Base-by-base conservation (phyloP, 2,797 vertebrate species). In the Lates japonicus region DNA sequence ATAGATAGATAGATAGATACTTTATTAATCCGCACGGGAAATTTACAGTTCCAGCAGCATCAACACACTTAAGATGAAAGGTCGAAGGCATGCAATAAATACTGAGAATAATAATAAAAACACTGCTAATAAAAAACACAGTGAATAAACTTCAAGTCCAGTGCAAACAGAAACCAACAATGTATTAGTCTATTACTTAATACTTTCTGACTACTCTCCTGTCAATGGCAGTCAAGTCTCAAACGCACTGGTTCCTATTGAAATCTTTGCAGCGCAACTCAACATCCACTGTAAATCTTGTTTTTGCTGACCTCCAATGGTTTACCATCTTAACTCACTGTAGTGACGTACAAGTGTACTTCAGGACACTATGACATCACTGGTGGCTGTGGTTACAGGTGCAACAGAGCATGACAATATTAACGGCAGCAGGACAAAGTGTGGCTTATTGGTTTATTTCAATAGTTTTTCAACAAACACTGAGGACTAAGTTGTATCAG, bases 231-330 rank as follows among this genome's bases (percentile, higher is more conserved):
- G 20, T n/a, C 20, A 20, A 29, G 46, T 5, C 46, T 7, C 5
- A 48, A 48, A 48, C 19, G 4, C 46, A 48, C 20, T 44, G 20
- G 42, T 42, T 6, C 16, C 39, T 57, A 39, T 19, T 64, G 44
- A 64, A 51, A 59, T 31, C 25, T 70, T 55, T 42, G 35, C 46
- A 70, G n/a, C 25, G 22, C 22, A 17, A 58, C 51, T 55, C 7
- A 62, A 57, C 48, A 61, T 11, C 39, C 12, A n/a, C 31, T 60
- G 33, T 46, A 76, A 57, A 76, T 44, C 20, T 11, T 51, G 7
- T 22, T 52, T 60, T 51, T 22, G 17, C 8, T 51, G 29, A 65
- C 7, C 2, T 39, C 11, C n/a, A 14, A 7, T 25, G 22, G 35
- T 67, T 72, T 44, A 16, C 64, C 39, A 20, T 57, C 29, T 57